Evolutionary conservation across 2,113 vertebrate genomes (phyloP).

Genomic region (Triplophysa rosa): DNA sequence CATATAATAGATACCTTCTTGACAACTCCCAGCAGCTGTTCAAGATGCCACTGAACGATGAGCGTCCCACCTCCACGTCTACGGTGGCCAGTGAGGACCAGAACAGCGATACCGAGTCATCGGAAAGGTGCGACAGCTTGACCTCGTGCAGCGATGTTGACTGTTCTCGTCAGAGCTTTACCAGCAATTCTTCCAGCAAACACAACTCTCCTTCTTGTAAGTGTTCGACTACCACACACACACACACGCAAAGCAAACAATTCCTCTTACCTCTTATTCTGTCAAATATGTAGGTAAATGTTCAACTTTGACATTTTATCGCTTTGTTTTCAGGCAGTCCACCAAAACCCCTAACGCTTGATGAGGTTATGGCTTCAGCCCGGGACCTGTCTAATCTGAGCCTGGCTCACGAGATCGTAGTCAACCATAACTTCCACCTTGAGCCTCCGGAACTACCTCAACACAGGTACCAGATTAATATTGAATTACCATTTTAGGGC

Average conservation of each 20-base stretch:
- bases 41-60: slow-evolving; percentile 86
- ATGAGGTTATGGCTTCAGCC: slow-evolving; percentile 85
- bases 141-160: slow-evolving; percentile 82
- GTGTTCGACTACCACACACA: slow-evolving; percentile 53
- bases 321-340: slow-evolving; percentile 80
- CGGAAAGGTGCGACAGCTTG: slow-evolving; percentile 78
- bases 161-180: slow-evolving; percentile 85
- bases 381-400: slow-evolving; percentile 83
- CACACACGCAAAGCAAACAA: background rate
- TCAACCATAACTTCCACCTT: slow-evolving; percentile 82
- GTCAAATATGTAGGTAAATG: no score
- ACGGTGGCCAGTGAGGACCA: slow-evolving; percentile 76
- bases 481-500: no score
- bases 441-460: slow-evolving; percentile 74
- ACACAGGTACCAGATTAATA: slow-evolving; percentile 75
- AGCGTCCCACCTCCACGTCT: slow-evolving; percentile 72
- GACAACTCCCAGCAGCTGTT: slow-evolving; percentile 48
- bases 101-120: slow-evolving; percentile 82
- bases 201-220: slow-evolving; percentile 87
- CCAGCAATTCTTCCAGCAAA: slow-evolving; percentile 89
- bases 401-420: slow-evolving; percentile 89
- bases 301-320: background rate
- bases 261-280: no score
- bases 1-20: background rate
- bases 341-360: slow-evolving; percentile 81